Conservation (phyloP, 2,888 invertebrate species). For the Leucophenga maculata region DNA sequence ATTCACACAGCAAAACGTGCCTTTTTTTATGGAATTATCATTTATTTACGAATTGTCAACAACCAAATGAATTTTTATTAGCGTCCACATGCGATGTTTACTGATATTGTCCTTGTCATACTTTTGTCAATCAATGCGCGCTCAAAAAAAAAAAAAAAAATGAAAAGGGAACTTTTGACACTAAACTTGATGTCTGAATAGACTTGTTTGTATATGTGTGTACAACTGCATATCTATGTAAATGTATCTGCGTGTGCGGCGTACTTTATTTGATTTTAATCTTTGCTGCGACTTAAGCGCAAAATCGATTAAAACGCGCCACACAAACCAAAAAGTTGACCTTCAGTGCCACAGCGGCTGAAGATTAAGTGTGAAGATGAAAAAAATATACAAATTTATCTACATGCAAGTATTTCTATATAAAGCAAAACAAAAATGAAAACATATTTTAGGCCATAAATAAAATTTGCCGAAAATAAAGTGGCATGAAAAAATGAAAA, state of each 20-base stretch:
- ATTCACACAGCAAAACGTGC: too few species aligned
- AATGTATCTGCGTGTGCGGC: too few species aligned
- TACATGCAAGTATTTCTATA: background rate
- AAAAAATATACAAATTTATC: too few species aligned
- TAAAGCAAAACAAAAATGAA: background rate
- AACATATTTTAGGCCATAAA: background rate
- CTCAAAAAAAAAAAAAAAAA: too few species aligned
- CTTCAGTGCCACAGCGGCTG: background rate
- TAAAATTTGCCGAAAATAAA: slow-evolving; percentile 11
- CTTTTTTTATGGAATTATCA: too few species aligned
- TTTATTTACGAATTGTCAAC: too few species aligned
- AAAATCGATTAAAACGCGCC: slow-evolving; percentile 2
- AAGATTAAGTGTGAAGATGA: too few species aligned
- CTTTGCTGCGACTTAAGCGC: background rate
- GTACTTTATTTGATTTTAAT: background rate
- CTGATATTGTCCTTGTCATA: slow-evolving; percentile 56
- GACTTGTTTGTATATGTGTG: too few species aligned
- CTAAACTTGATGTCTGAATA: too few species aligned
- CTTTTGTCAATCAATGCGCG: slow-evolving; percentile 56
- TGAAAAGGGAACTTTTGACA: too few species aligned
- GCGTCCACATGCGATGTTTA: too few species aligned
- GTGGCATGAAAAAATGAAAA: background rate
- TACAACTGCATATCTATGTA: background rate
- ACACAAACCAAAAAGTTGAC: background rate
- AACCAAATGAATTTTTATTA: too few species aligned